Evolutionary conservation across 2,797 vertebrate species (phyloP), one percentile per base, ranked within the genome.

Genomic region (Brachymystax lenok): DNA sequence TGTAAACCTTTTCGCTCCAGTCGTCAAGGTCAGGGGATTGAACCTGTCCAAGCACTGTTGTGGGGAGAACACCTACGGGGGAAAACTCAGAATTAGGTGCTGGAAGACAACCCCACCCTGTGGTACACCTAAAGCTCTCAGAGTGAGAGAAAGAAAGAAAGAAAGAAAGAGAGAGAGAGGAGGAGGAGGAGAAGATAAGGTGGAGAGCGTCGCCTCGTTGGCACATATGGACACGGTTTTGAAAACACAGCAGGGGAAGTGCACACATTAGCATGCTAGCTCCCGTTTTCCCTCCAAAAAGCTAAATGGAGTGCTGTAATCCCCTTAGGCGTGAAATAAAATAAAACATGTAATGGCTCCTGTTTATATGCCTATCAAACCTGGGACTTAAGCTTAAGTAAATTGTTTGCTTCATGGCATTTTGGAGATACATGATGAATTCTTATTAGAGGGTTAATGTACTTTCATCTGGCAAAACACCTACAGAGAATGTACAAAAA

Each of bases 11-110:
- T 87, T 80, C 90, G 70, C 95, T 96, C 96, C 96, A 97, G 72
- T 97, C 96, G 75, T 97, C 96, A 33, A 92, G 93, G 86, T 97
- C 96, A 51, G 95, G 96, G n/a, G 96, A 95, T 80, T 79, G 92
- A 83, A 97, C 92, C 79, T 93, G 93, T 82, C 96, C 96, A 74
- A 97, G 92, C 5, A 88, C 74, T 3, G 94, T 95, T 0, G 80
- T 92, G 46, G 94, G 95, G 72, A 96, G 93, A 74, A 94, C 82
- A 85, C 96, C 96, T 97, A 85, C 67, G 85, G 79, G 85, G 67
- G 61, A 50, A 79, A 80, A 70, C 76, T 81, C 84, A 74, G 67
- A 80, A 86, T 86, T 77, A 73, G 74, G 84, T 27, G 74, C 2
- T 3, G 21, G 40, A 40, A 24, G 35, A 66, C 3, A 5, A 50